Evolutionary conservation across 2,113 vertebrate genomes (phyloP).

Genomic region (Fregata magnificens): DNA sequence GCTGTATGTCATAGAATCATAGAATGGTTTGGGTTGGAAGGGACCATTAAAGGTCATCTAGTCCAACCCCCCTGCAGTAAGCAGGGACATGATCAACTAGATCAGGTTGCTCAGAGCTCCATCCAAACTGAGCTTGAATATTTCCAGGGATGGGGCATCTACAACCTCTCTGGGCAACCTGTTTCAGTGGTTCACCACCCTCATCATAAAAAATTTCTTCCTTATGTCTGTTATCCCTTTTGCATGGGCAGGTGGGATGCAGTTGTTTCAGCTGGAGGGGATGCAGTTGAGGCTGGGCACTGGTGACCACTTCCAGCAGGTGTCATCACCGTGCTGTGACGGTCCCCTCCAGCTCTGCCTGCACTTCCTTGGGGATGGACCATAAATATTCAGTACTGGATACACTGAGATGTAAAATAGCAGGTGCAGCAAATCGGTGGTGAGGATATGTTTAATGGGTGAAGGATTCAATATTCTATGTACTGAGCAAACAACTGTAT

Average conservation of each 20-base stretch:
- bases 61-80: rapidly evolving
- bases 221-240: not conserved
- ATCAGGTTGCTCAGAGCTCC: not conserved
- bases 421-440: constrained; percentile 72
- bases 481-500: constrained; percentile 58
- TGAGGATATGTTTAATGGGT: constrained; percentile 48
- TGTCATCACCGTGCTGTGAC: constrained; percentile 39
- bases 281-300: rapidly evolving
- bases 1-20: not conserved
- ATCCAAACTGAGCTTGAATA: not conserved
- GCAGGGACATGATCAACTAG: not conserved
- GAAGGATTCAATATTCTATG: constrained; percentile 67
- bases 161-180: not conserved
- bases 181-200: not conserved
- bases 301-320: not conserved
- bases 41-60: not conserved
- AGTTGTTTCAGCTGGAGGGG: not conserved
- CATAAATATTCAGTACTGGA: constrained; percentile 69
- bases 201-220: rapidly evolving
- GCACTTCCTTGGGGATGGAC: not conserved
- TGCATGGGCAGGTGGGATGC: not conserved
- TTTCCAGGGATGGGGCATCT: not conserved
- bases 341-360: not conserved
- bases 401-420: constrained; percentile 65
- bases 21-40: not conserved